phyloP scores from a whole-genome alignment of 2,797 vertebrate species.

The Florisuga fusca region DNA sequence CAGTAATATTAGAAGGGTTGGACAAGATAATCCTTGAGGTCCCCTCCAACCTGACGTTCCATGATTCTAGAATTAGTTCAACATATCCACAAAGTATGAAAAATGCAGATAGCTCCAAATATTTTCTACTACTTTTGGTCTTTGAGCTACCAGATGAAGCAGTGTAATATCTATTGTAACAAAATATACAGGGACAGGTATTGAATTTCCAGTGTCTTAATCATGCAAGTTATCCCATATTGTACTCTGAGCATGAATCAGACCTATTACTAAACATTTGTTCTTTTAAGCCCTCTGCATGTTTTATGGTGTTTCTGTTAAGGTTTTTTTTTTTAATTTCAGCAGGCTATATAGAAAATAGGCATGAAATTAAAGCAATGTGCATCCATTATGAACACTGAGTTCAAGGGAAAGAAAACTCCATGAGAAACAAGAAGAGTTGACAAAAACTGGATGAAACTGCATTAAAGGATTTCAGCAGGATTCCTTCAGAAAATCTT shows the following conservation, averaged over 20 bases:
- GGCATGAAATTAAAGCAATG: conserved; percentile 5
- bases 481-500: background rate
- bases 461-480: background rate
- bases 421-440: background rate
- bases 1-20: no score
- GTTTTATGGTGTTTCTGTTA: background rate
- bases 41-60: no score
- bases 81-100: background rate
- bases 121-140: background rate
- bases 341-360: background rate
- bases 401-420: background rate
- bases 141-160: background rate
- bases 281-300: background rate
- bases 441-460: background rate
- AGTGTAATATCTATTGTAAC: background rate
- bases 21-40: no score
- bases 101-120: background rate
- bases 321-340: background rate
- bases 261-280: background rate
- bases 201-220: background rate
- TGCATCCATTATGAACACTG: background rate
- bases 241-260: background rate
- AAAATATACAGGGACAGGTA: background rate
- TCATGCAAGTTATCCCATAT: background rate
- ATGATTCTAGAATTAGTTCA: background rate